phyloP scores from a whole-genome alignment of 2,113 vertebrate genomes.

The Psilopsiagon aymara region DNA sequence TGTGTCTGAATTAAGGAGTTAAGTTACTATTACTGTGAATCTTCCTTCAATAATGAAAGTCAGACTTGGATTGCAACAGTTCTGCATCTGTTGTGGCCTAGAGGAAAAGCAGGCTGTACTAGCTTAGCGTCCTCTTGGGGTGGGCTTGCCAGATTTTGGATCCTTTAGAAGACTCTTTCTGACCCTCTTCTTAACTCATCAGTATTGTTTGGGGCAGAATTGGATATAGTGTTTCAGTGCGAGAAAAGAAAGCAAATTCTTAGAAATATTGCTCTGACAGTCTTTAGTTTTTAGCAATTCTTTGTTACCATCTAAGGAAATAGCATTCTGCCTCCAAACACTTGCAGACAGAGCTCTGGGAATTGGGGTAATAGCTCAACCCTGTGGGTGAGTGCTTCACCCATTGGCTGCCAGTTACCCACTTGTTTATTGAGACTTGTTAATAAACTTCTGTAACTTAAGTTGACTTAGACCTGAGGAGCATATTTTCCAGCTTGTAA shows the following conservation, averaged over 20 bases:
- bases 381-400: not conserved
- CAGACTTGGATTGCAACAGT: not conserved
- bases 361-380: not conserved
- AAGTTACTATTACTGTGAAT: not conserved
- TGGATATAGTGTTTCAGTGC: not conserved
- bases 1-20: not conserved
- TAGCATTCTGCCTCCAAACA: not conserved
- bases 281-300: not conserved
- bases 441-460: not conserved
- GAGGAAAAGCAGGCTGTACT: not conserved
- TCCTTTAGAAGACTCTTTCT: not conserved
- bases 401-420: not conserved
- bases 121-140: not conserved
- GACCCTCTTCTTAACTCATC: not conserved
- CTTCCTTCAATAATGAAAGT: not conserved
- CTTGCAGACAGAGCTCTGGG: not conserved
- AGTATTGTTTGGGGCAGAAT: not conserved
- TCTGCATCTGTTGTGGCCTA: not conserved
- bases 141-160: not conserved
- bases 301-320: not conserved
- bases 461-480: not conserved
- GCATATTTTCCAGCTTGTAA: not conserved
- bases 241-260: not conserved
- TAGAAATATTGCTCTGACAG: not conserved
- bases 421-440: not conserved